Conservation (phyloP, 2,888 invertebrate species). For the Mellilla xanthometata region DNA sequence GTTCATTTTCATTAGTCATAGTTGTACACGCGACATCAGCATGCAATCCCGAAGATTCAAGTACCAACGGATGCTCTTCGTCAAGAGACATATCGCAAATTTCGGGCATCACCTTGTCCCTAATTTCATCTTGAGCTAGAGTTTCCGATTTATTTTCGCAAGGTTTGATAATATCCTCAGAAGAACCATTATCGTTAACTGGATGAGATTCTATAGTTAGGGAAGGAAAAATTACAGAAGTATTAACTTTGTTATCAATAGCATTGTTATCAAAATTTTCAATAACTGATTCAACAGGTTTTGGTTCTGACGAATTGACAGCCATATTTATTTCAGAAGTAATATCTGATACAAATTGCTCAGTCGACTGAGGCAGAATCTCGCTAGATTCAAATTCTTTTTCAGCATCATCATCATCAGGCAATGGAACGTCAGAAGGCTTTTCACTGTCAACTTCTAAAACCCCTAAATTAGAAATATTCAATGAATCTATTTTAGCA, state of each 20-base stretch:
- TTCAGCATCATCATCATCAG: conserved; percentile 54
- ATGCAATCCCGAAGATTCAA: background rate
- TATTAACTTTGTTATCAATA: background rate
- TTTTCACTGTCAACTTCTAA: conserved; percentile 7
- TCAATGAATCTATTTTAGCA: conserved; percentile 3
- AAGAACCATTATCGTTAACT: background rate
- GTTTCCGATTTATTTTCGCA: background rate
- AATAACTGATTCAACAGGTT: background rate
- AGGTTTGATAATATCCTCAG: conserved; percentile 6
- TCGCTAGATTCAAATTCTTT: conserved; percentile 25
- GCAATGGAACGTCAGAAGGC: conserved; percentile 50
- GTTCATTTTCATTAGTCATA: too few relatives aligned
- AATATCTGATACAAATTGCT: conserved; percentile 1
- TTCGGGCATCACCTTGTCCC: background rate
- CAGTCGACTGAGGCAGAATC: background rate
- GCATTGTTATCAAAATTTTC: background rate
- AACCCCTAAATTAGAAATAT: background rate
- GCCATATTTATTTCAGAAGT: conserved; percentile 1
- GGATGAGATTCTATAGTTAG: background rate
- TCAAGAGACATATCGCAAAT: background rate
- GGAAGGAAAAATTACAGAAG: background rate
- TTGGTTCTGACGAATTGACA: background rate
- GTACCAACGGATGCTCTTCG: background rate
- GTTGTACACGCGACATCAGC: too few relatives aligned
- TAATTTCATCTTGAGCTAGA: background rate